These are phyloP conservation scores for Phaenicophaeus curvirostris DNA, from an alignment of 2,797 vertebrate genomes.

Conservation along the genomic window DNA sequence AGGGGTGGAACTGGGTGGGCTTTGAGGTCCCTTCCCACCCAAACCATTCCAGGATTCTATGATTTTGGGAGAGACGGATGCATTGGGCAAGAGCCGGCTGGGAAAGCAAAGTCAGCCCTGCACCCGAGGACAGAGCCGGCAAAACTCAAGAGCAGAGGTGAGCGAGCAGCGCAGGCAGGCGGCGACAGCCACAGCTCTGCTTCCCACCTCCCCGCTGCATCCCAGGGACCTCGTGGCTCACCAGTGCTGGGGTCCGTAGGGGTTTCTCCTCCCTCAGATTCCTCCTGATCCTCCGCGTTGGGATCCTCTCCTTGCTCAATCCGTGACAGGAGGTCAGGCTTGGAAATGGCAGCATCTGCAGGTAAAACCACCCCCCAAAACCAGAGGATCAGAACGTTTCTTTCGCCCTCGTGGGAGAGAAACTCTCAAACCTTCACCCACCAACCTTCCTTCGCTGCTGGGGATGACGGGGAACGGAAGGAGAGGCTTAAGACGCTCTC, in stretches of 20 bases:
- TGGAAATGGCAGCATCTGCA: slow-evolving; percentile 76
- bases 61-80: background rate
- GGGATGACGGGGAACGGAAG: background rate
- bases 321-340: slow-evolving; percentile 77
- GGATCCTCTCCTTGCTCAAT: slow-evolving; percentile 79
- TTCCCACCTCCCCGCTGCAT: accelerated
- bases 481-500: slow-evolving; percentile 1
- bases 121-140: background rate
- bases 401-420: accelerated
- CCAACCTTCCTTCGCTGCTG: slow-evolving; percentile 25
- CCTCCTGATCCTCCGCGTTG: slow-evolving; percentile 35
- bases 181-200: background rate
- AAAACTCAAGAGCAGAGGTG: background rate
- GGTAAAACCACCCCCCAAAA: too few species aligned
- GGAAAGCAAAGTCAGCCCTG: background rate
- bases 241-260: slow-evolving; percentile 63
- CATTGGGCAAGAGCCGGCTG: accelerated
- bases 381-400: background rate
- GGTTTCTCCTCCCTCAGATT: slow-evolving; percentile 58
- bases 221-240: background rate
- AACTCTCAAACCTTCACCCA: background rate
- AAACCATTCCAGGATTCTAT: too few species aligned
- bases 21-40: too few species aligned
- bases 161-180: too few species aligned
- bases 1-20: too few species aligned